Base-by-base conservation (phyloP, 2,113 vertebrate species). In the Cottus gobio region DNA sequence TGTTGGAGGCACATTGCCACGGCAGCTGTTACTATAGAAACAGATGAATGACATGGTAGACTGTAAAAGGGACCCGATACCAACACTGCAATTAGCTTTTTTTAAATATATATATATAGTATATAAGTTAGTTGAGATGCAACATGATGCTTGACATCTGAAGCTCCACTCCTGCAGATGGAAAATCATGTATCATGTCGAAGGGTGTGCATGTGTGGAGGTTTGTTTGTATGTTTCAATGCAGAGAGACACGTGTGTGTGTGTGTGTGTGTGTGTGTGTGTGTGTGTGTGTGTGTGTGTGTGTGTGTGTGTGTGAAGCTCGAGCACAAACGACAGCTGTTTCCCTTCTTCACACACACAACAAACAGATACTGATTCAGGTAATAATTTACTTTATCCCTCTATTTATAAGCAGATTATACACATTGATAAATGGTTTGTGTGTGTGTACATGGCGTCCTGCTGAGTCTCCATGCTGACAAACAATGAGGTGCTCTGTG, bases 311-410 rank as follows among this genome's bases (percentile, higher is more conserved):
- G 88, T 31, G 7, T 77, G 63, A 82, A 81, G 80, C 86, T 81
- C n/a, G 42, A 87, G 81, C 86, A 85, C 85, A 87, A 86, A 86
- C 79, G 71, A 64, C 89, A 80, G 84, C 80, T n/a, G 7, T 84
- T 74, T 71, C 60, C 44, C 65, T 74, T 56, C 75, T 79, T 71
- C 57, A 73, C 72, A 67, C 56, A 77, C 73, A 73, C 58, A 7
- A 36, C 52, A 69, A 50, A 66, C 75, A 67, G 36, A 84, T 31
- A 74, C 66, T 71, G n/a, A 69, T 78, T 63, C 77, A 79, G 83
- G 80, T 82, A 10, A 72, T 56, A 46, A 42, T 80, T 80, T 31
- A 61, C 72, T 74, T 69, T 34, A 20, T 42, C 22, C 37, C 28
- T 44, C 28, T 7, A 3, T 71, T 79, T 52, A 57, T 9, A 67